phyloP scores from a whole-genome alignment of 2,888 invertebrate species.

The Ferrisia virgata region DNA sequence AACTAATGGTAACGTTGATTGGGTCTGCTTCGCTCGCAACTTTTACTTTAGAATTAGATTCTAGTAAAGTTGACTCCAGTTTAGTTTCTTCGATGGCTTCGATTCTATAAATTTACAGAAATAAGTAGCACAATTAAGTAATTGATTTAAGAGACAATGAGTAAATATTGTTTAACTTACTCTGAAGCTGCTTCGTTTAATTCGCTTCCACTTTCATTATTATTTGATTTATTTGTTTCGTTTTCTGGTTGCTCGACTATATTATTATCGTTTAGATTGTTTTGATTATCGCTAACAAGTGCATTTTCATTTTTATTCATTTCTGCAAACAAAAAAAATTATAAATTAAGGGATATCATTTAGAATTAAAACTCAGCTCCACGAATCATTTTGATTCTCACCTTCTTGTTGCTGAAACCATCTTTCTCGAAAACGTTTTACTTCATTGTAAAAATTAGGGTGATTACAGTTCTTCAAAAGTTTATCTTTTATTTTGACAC shows the following conservation, averaged over 20 bases:
- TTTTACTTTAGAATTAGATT: background rate
- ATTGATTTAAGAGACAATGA: background rate
- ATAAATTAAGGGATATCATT: background rate
- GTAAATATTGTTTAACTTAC: background rate
- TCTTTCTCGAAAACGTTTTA: background rate
- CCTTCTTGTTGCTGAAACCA: background rate
- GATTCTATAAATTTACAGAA: background rate
- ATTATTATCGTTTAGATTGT: background rate
- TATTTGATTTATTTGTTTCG: background rate
- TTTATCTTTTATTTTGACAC: slow-evolving; percentile 12
- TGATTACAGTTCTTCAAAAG: background rate
- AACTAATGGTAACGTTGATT: background rate
- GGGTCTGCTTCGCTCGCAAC: background rate
- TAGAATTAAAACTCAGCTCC: background rate
- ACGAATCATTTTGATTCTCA: background rate
- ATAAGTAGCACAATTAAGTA: background rate
- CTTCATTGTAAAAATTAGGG: slow-evolving; percentile 1
- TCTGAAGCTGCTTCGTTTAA: background rate
- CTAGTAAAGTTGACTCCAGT: background rate
- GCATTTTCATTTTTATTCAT: background rate
- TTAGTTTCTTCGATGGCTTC: background rate
- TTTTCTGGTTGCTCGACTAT: background rate
- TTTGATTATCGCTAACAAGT: background rate
- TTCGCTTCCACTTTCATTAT: background rate
- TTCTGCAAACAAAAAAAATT: background rate